These are phyloP conservation scores for Thysanoteuthis rhombus DNA, from an alignment of 2,888 invertebrate species.

Conservation along the genomic window DNA sequence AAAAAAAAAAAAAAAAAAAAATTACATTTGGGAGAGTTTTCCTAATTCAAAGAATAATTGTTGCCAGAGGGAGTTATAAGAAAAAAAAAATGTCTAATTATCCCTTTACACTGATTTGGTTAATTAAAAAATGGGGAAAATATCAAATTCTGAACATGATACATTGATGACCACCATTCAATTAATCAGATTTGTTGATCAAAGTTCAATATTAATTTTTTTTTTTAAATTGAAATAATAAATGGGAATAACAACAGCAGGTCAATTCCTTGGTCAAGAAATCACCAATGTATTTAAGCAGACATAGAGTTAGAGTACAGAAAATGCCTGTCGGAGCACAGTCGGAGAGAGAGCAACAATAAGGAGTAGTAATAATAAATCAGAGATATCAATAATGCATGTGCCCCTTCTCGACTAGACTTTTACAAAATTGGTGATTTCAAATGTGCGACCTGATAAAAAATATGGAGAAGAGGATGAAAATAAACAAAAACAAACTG, in stretches of 20 bases:
- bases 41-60: not conserved
- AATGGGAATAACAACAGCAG: not conserved
- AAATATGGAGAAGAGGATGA: not conserved
- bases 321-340: not conserved
- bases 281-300: constrained; percentile 12
- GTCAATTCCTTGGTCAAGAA: not conserved
- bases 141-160: not conserved
- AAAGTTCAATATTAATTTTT: too few relatives aligned
- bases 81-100: too few relatives aligned
- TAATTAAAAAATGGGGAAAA: not conserved
- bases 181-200: not conserved
- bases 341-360: not conserved
- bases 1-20: too few relatives aligned
- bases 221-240: not conserved
- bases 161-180: not conserved
- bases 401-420: not conserved
- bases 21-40: not conserved
- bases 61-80: not conserved
- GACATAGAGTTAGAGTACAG: not conserved
- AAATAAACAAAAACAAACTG: not conserved
- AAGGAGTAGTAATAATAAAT: not conserved
- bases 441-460: not conserved
- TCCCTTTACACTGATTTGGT: not conserved
- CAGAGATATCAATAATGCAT: not conserved
- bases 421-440: not conserved